A percentile compares a stretch with the other conserved stretches of the same genome.
Evolutionary conservation across 2,888 invertebrate genomes (phyloP).

Genomic region (Lasioglossum marginatum): DNA sequence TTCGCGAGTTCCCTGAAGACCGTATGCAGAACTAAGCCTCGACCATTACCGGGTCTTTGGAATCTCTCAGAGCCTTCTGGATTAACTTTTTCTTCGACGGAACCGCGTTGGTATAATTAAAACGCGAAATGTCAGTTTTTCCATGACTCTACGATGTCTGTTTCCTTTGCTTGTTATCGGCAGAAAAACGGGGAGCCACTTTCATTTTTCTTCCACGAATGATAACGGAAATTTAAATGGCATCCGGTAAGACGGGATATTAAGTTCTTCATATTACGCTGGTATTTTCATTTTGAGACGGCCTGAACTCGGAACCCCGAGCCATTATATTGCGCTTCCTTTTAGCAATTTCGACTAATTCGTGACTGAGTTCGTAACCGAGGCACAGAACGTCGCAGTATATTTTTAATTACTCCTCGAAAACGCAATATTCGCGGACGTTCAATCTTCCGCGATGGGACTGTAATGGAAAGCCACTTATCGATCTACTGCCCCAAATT

Average conservation of each 20-base stretch:
- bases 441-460: constrained; percentile 12
- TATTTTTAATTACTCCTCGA: constrained; percentile 48
- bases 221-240: not conserved
- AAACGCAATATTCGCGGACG: constrained; percentile 17
- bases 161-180: not conserved
- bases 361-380: not conserved
- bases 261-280: not conserved
- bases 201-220: not conserved
- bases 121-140: not conserved
- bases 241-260: not conserved
- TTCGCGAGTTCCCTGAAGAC: constrained; percentile 36
- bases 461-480: constrained; percentile 28
- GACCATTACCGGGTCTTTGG: constrained; percentile 21
- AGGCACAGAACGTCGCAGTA: not conserved
- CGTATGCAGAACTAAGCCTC: constrained; percentile 30
- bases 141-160: not conserved
- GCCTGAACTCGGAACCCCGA: not conserved
- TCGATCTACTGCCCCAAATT: not conserved
- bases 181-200: not conserved
- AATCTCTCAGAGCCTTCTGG: constrained; percentile 19
- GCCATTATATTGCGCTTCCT: not conserved
- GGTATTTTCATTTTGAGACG: not conserved
- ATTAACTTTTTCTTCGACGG: not conserved
- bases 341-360: constrained; percentile 31
- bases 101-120: constrained; percentile 16